A percentile compares a stretch with the other conserved stretches of the same genome.
Conservation (phyloP, 2,113 vertebrate genomes). For the Oryzias celebensis region DNA sequence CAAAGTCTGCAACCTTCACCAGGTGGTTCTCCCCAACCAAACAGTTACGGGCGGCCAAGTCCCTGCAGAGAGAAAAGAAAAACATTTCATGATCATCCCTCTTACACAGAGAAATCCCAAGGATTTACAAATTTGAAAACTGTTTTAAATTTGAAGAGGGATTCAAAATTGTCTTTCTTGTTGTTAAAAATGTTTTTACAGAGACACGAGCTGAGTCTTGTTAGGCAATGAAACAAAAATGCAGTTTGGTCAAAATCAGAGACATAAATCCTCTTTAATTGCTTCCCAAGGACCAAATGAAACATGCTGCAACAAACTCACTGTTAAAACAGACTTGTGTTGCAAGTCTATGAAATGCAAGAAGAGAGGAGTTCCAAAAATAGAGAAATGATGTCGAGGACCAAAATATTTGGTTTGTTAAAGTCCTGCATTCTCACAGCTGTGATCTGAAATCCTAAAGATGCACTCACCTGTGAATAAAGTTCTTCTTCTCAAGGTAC, state of each 20-base stretch:
- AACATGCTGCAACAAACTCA: slow-evolving; percentile 46
- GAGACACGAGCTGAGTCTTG: slow-evolving; percentile 37
- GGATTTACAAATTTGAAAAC: background rate
- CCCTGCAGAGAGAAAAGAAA: slow-evolving; percentile 74
- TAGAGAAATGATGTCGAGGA: background rate
- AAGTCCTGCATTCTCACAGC: background rate
- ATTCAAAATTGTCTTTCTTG: slow-evolving; percentile 1
- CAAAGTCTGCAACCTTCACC: slow-evolving; percentile 98
- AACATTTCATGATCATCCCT: background rate
- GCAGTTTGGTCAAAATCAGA: background rate
- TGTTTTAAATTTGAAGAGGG: too few relatives aligned
- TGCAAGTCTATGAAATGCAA: background rate
- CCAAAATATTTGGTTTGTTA: background rate
- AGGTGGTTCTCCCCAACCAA: slow-evolving; percentile 98
- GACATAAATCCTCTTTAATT: slow-evolving; percentile 37
- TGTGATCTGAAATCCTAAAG: background rate
- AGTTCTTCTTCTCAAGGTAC: slow-evolving; percentile 99
- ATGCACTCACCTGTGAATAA: slow-evolving; percentile 89
- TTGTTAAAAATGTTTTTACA: background rate
- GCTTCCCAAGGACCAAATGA: slow-evolving; percentile 16
- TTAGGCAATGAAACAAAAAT: slow-evolving; percentile 28
- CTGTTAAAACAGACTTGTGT: slow-evolving; percentile 31
- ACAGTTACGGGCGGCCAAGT: slow-evolving; percentile 97
- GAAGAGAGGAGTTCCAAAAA: slow-evolving; percentile 7
- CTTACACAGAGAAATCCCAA: background rate